These are phyloP conservation scores for Tanytarsus gracilentus DNA, from an alignment of 2,888 invertebrate species.

Conservation along the genomic window DNA sequence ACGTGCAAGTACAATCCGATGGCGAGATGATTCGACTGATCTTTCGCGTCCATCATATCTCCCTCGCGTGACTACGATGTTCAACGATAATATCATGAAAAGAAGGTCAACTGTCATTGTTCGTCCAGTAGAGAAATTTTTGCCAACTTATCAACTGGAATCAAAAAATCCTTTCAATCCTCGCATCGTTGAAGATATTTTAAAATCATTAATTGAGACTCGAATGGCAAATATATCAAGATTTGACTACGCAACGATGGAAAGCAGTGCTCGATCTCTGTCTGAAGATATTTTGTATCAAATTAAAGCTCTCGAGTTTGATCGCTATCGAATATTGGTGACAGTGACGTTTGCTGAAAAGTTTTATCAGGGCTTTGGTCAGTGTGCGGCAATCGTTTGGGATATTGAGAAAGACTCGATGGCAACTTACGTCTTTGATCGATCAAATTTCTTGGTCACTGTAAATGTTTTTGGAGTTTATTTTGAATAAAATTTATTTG, in stretches of 20 bases:
- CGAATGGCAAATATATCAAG: not conserved
- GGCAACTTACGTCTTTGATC: not conserved
- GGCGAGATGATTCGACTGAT: too few relatives aligned
- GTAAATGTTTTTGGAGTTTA: constrained; percentile 13
- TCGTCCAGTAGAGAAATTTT: not conserved
- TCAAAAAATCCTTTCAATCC: constrained; percentile 19
- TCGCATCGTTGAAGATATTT: not conserved
- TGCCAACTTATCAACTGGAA: constrained; percentile 10
- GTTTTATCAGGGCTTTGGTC: not conserved
- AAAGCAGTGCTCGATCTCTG: not conserved
- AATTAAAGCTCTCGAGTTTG: not conserved
- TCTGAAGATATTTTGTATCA: not conserved
- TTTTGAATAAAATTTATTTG: not conserved
- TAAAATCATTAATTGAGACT: not conserved
- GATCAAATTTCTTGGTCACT: not conserved
- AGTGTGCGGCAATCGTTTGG: not conserved
- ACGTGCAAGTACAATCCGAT: too few relatives aligned
- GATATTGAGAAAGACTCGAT: constrained; percentile 12
- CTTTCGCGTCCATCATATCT: too few relatives aligned
- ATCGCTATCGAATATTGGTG: constrained; percentile 11
- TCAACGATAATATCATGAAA: not conserved
- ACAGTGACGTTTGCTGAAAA: not conserved
- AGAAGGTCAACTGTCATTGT: not conserved
- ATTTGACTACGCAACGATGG: not conserved
- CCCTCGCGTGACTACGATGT: not conserved